Base-by-base conservation (phyloP, 2,888 invertebrate genomes). In the Cremastobaeus sp. region DNA sequence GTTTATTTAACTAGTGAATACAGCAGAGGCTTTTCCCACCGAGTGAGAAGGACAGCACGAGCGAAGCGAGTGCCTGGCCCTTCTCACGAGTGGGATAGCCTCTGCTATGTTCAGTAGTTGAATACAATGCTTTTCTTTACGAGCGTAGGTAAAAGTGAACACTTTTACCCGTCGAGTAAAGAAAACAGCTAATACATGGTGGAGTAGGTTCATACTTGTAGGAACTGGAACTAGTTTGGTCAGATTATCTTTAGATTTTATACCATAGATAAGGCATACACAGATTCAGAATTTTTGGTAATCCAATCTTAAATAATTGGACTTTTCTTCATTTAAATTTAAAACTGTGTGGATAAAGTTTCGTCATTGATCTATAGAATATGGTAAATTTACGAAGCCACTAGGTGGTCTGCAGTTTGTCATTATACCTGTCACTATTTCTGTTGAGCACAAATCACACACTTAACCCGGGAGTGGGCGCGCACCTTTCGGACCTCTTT, bases 191-290 rank as follows among this genome's bases (percentile, higher is more conserved):
- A 98, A 89, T 74, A 99, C 89, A 83, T 97, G 96, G 89, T 99
- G 96, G 41, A 95, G 89, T 43, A 98, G 90, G 74, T 92, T 92
- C 0, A 92, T 90, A 82, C 94, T 91, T 1, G 96, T 94, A 68
- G 92, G 91, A 30, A 97, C 92, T 0, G 92, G 89, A 21, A 98
- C 96, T 55, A 98, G 89, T 89, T 96, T 96, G 0, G 96, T 97
- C 74, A 94, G 90, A 85, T 96, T 96, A 88, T 98, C 98, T 84
- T 95, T 95, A 0, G 92, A 89, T 83, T 95, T 96, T 96, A 98
- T 98, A 48, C 98, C 99, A 65, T 98, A n/a, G n/a, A n/a, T n/a
- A 91, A 0, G 99, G 99, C 92, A 99, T 93, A 87, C 98, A 97
- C 1, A 98, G 98, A 83, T 96, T 96, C 0, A 99, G 98, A 62